phyloP scores from a whole-genome alignment of 2,888 invertebrate species.

The Cancer borealis region DNA sequence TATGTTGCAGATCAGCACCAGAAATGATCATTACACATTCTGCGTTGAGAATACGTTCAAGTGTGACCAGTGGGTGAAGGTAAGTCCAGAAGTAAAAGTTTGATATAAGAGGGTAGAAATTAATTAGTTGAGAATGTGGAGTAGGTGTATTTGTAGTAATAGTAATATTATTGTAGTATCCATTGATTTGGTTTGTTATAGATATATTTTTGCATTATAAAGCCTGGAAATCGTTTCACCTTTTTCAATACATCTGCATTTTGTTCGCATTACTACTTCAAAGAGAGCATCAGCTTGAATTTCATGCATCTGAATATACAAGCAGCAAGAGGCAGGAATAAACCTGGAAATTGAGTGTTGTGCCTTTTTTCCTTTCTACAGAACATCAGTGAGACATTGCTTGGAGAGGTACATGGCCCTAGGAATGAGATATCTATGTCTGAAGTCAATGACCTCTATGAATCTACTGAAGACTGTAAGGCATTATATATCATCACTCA shows the following conservation, averaged over 20 bases:
- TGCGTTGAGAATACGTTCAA: background rate
- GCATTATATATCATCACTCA: background rate
- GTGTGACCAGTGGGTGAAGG: background rate
- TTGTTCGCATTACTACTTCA: background rate
- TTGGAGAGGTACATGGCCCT: background rate
- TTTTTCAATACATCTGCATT: background rate
- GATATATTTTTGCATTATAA: background rate
- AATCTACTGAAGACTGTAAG: background rate
- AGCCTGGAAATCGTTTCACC: background rate
- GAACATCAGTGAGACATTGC: background rate
- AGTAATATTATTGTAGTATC: background rate
- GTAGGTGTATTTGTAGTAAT: too few relatives aligned
- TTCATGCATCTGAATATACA: background rate
- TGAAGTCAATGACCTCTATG: background rate
- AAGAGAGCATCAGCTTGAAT: background rate
- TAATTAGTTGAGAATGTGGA: background rate
- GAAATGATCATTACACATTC: background rate
- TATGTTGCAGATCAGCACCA: background rate
- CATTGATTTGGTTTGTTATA: background rate
- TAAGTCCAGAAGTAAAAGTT: background rate
- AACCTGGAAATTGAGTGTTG: background rate
- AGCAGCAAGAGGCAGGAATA: background rate
- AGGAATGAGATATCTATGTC: background rate
- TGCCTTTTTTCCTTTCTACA: background rate
- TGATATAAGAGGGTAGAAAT: background rate